These are phyloP conservation scores for Smutsia gigantea DNA, from an alignment of 2,797 vertebrate genomes.

Conservation along the genomic window DNA sequence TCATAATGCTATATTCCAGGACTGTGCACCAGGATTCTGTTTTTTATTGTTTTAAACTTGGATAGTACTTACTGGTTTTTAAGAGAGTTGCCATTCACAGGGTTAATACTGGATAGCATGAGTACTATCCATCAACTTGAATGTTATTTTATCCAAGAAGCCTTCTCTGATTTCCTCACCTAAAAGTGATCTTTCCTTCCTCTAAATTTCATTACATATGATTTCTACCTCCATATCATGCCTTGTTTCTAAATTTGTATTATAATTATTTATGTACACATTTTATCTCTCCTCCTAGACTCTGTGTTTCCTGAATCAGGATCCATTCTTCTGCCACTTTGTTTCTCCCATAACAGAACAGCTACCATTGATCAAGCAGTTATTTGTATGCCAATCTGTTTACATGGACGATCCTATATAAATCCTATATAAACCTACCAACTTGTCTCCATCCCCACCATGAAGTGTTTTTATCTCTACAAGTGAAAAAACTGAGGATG, in stretches of 20 bases:
- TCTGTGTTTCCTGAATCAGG: neutral
- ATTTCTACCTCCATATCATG: neutral
- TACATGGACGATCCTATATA: neutral
- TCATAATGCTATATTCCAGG: neutral
- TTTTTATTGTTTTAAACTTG: conserved; percentile 6
- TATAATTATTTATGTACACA: neutral
- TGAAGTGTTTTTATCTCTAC: conserved; percentile 12
- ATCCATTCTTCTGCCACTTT: neutral
- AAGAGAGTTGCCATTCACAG: neutral
- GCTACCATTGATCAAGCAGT: neutral
- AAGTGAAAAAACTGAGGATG: neutral
- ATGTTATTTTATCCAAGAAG: conserved; percentile 1
- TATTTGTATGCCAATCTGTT: neutral
- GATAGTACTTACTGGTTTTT: neutral
- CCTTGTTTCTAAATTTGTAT: neutral
- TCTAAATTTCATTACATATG: neutral
- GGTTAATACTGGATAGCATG: neutral
- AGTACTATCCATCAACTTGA: neutral
- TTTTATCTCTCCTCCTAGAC: neutral
- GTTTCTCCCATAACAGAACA: neutral
- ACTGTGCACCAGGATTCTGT: neutral
- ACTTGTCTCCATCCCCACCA: neutral
- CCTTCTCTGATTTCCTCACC: conserved; percentile 9
- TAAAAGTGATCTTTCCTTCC: conserved; percentile 45
- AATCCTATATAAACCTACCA: neutral